Conservation (phyloP, 2,888 invertebrate species). For the Agriopis aurantiaria region DNA sequence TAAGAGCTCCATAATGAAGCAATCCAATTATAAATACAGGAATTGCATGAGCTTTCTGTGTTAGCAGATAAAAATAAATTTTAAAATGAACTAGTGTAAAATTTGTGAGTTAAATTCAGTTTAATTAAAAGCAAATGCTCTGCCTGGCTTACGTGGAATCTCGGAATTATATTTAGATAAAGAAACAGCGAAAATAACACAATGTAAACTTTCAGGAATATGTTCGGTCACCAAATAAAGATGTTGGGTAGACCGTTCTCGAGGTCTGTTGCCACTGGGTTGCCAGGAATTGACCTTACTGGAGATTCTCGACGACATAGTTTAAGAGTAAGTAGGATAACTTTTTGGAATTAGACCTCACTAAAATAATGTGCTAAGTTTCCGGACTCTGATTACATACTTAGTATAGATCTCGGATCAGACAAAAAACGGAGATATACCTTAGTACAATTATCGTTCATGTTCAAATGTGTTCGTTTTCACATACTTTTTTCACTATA, state of each 20-base stretch:
- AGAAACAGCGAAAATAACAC: constrained; percentile 68
- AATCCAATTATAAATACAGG: constrained; percentile 56
- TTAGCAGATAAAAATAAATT: constrained; percentile 64
- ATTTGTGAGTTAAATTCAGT: constrained; percentile 61
- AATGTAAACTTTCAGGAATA: constrained; percentile 84
- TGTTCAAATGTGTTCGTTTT: no score
- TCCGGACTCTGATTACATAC: neutral
- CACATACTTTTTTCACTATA: no score
- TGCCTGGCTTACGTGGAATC: constrained; percentile 73
- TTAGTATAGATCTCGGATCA: no score
- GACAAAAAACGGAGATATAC: no score
- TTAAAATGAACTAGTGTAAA: constrained; percentile 61
- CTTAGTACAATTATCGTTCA: no score
- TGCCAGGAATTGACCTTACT: constrained; percentile 82
- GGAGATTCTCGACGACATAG: constrained; percentile 86
- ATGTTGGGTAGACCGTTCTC: constrained; percentile 89
- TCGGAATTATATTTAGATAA: constrained; percentile 58
- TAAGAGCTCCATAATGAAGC: constrained; percentile 51
- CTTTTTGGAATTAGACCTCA: neutral
- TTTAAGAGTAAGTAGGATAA: constrained; percentile 79
- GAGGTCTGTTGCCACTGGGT: constrained; percentile 87
- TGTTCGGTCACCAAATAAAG: constrained; percentile 88
- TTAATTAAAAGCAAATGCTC: constrained; percentile 62
- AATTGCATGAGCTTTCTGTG: constrained; percentile 84
- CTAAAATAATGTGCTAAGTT: neutral